Evolutionary conservation across 2,888 invertebrate genomes (phyloP).

Genomic region (Hyppa rectilinea): DNA sequence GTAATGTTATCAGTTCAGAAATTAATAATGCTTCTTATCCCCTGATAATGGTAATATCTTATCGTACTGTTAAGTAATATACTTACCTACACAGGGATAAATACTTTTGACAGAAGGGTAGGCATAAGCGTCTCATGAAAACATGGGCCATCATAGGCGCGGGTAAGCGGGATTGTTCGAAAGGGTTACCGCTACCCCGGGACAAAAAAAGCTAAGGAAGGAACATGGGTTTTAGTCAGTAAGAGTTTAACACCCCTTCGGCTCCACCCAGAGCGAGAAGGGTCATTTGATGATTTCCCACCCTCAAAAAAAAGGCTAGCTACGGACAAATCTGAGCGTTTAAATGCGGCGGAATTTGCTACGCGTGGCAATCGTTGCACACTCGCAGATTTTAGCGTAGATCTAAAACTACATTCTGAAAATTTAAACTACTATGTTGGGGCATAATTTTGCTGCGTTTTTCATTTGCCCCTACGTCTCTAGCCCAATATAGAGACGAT

Average conservation of each 20-base stretch:
- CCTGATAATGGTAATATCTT: slow-evolving; percentile 38
- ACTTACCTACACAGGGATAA: not conserved
- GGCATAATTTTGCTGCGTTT: no score
- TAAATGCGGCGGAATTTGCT: not conserved
- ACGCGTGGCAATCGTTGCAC: not conserved
- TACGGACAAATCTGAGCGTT: not conserved
- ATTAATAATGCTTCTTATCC: slow-evolving; percentile 40
- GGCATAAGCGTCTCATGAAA: not conserved
- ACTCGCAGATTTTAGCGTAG: not conserved
- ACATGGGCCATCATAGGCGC: no score
- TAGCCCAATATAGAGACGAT: not conserved
- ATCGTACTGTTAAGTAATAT: slow-evolving; percentile 24
- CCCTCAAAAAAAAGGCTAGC: no score
- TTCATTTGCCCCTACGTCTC: not conserved
- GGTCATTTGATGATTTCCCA: no score
- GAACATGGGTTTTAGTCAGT: no score
- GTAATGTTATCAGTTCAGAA: slow-evolving; percentile 43
- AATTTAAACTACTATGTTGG: not conserved
- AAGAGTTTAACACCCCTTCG: no score
- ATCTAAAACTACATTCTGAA: not conserved
- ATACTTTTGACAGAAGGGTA: not conserved
- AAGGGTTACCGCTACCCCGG: no score
- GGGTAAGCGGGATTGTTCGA: no score
- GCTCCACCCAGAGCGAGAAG: no score
- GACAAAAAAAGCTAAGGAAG: no score